Conservation (phyloP, 2,797 vertebrate genomes). For the Acanthurus leucopareius region DNA sequence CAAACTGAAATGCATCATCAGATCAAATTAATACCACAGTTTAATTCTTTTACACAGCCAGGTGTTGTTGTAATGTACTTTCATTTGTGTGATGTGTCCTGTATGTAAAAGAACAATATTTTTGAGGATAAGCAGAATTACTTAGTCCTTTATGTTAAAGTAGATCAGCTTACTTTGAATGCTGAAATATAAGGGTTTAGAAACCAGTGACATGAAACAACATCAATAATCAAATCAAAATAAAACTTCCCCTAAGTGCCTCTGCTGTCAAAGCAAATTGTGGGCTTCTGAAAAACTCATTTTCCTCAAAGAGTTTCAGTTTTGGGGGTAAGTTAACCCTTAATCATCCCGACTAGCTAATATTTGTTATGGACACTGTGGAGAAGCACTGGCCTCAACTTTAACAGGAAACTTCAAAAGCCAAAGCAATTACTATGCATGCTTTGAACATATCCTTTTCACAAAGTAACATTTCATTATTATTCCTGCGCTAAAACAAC, state of each 20-base stretch:
- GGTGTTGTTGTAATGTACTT: not conserved
- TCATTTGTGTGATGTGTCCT: slow-evolving; percentile 46
- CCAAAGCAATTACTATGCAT: slow-evolving; percentile 77
- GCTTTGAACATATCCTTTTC: slow-evolving; percentile 81
- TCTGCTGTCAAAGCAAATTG: slow-evolving; percentile 77
- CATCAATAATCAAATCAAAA: slow-evolving; percentile 81
- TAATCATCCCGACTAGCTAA: slow-evolving; percentile 68
- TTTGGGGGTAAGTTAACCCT: slow-evolving; percentile 68
- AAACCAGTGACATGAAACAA: slow-evolving; percentile 71
- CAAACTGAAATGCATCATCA: not conserved
- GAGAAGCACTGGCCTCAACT: slow-evolving; percentile 60
- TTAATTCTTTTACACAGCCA: not conserved
- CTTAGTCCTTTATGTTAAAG: slow-evolving; percentile 53
- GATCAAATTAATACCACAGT: not conserved
- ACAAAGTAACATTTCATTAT: slow-evolving; percentile 78
- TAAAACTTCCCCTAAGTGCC: slow-evolving; percentile 66
- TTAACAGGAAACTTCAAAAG: slow-evolving; percentile 76
- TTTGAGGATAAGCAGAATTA: slow-evolving; percentile 54
- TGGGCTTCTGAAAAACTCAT: slow-evolving; percentile 59
- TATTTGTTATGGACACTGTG: slow-evolving; percentile 61
- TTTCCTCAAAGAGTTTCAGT: slow-evolving; percentile 62
- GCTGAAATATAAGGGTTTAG: slow-evolving; percentile 52
- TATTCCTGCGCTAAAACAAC: slow-evolving; percentile 75
- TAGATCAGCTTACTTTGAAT: slow-evolving; percentile 50
- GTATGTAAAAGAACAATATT: slow-evolving; percentile 65